phyloP scores from a whole-genome alignment of 2,113 vertebrate species.

The Himantopus leucocephalus region DNA sequence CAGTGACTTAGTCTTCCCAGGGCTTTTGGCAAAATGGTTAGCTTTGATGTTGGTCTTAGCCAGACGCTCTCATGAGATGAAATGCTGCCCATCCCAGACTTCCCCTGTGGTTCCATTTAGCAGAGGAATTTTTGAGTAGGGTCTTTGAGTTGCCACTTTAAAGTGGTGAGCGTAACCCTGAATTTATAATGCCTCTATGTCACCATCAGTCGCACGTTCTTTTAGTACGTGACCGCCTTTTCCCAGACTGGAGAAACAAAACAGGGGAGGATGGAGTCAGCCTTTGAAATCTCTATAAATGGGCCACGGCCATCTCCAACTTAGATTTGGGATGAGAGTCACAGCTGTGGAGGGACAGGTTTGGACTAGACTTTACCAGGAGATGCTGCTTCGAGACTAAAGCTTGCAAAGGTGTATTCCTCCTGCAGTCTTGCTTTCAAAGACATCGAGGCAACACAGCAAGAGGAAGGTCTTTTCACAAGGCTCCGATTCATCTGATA shows the following conservation, averaged over 20 bases:
- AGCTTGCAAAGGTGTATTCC: background rate
- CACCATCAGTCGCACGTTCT: background rate
- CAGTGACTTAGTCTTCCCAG: background rate
- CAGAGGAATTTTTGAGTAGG: slow-evolving; percentile 13
- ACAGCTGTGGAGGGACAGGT: background rate
- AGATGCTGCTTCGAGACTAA: background rate
- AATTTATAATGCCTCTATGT: background rate
- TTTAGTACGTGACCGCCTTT: background rate
- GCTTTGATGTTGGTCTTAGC: slow-evolving; percentile 12
- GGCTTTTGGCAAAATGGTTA: background rate
- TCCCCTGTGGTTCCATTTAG: background rate
- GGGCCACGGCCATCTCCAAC: background rate
- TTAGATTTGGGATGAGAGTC: background rate
- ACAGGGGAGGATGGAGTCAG: background rate
- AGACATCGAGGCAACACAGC: background rate
- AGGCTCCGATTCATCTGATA: background rate
- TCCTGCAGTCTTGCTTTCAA: background rate
- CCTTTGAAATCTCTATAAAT: background rate
- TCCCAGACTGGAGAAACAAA: background rate
- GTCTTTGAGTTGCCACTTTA: background rate
- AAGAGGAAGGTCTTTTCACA: background rate
- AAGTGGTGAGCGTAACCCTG: slow-evolving; percentile 8
- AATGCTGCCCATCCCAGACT: slow-evolving; percentile 21
- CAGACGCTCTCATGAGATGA: background rate
- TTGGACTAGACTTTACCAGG: background rate